Conservation (phyloP, 2,797 vertebrate species). For the Schizopygopsis malacanthus region DNA sequence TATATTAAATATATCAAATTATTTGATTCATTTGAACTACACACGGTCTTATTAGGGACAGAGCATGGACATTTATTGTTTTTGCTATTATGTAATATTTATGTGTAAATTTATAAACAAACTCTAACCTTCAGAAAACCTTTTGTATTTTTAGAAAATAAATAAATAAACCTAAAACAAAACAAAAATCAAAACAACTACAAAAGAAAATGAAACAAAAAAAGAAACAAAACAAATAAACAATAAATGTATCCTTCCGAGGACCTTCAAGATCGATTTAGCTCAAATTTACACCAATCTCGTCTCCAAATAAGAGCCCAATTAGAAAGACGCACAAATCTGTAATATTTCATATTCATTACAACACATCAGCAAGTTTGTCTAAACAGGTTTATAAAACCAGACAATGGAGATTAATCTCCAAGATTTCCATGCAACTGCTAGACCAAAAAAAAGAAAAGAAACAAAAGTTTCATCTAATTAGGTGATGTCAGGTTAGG, state of each 20-base stretch:
- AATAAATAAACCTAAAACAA: background rate
- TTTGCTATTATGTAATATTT: background rate
- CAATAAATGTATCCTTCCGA: background rate
- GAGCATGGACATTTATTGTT: background rate
- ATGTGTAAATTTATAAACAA: background rate
- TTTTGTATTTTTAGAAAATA: background rate
- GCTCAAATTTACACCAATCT: background rate
- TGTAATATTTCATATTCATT: background rate
- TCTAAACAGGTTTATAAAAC: background rate
- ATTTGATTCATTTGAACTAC: background rate
- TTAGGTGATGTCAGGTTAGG: conserved; percentile 23
- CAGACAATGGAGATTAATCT: conserved; percentile 5
- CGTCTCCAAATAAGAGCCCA: background rate
- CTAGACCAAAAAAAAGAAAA: background rate
- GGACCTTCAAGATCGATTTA: background rate
- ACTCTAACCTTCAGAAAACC: background rate
- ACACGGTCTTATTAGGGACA: background rate
- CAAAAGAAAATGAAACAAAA: background rate
- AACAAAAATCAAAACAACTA: background rate
- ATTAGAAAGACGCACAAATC: background rate
- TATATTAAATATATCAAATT: background rate
- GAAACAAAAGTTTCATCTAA: background rate
- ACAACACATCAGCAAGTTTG: background rate
- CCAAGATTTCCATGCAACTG: background rate
- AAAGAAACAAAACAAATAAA: background rate